These are phyloP conservation scores for Catharus minimus DNA, from an alignment of 2,113 vertebrate species.

Conservation along the genomic window DNA sequence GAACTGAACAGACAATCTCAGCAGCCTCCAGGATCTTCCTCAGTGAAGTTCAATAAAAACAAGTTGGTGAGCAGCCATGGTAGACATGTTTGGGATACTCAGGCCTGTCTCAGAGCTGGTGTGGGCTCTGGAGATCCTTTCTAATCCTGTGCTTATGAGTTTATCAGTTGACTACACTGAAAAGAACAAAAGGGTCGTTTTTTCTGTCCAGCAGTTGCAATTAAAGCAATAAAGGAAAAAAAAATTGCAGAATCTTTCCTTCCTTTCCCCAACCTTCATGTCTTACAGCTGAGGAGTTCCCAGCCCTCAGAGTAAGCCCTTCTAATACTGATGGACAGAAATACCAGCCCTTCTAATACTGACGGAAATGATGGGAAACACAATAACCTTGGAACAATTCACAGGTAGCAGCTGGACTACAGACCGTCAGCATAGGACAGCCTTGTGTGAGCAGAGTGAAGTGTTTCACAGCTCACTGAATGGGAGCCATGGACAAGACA, in stretches of 20 bases:
- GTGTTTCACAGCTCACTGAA: not conserved
- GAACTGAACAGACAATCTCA: conserved; percentile 1
- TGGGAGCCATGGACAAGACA: not conserved
- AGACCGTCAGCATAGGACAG: not conserved
- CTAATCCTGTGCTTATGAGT: not conserved
- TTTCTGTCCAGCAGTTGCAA: conserved; percentile 7
- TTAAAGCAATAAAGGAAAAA: not conserved
- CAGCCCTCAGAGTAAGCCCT: not conserved
- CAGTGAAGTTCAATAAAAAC: not conserved
- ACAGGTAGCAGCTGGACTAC: not conserved
- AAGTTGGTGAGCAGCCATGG: not conserved
- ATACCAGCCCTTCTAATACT: conserved; percentile 6
- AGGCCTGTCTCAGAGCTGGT: not conserved
- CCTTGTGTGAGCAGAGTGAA: not conserved
- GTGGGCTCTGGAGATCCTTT: not conserved
- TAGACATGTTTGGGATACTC: not conserved
- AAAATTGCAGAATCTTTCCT: not conserved
- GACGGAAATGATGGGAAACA: not conserved
- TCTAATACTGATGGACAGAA: not conserved
- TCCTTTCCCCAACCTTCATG: not conserved
- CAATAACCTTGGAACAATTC: not conserved
- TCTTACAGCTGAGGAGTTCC: not conserved
- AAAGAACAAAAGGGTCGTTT: not conserved
- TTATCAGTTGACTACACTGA: not conserved
- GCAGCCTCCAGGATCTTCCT: not conserved